These are phyloP conservation scores for Phaonia tiefii DNA, from an alignment of 2,888 invertebrate species.

Conservation along the genomic window DNA sequence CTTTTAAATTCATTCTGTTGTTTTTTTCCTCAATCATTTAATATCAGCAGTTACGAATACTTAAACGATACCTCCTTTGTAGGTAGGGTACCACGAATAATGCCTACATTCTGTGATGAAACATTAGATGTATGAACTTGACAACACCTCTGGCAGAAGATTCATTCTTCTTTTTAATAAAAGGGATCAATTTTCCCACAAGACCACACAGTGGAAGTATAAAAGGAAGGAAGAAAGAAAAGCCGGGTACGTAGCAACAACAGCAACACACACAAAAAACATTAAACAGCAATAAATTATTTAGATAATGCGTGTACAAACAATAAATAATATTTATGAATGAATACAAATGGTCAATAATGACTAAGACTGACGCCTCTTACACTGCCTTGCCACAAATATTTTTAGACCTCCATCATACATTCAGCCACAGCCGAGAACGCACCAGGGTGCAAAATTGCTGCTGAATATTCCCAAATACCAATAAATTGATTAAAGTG, in stretches of 20 bases:
- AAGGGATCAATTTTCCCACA: slow-evolving; percentile 35
- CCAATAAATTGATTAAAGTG: slow-evolving; percentile 51
- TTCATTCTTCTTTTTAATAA: slow-evolving; percentile 32
- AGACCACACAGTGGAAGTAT: slow-evolving; percentile 13
- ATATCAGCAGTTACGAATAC: too few relatives aligned
- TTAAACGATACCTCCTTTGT: too few relatives aligned
- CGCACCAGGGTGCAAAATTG: not conserved
- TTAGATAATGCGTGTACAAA: slow-evolving; percentile 54
- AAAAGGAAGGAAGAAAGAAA: slow-evolving; percentile 3
- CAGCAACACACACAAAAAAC: too few relatives aligned
- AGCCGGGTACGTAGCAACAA: not conserved
- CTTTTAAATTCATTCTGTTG: too few relatives aligned
- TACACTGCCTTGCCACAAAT: not conserved
- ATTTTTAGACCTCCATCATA: not conserved
- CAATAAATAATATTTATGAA: slow-evolving; percentile 56
- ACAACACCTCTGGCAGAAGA: slow-evolving; percentile 12
- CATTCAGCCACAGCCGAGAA: not conserved
- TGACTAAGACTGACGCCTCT: slow-evolving; percentile 15
- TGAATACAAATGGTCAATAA: slow-evolving; percentile 60
- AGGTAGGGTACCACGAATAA: slow-evolving; percentile 6
- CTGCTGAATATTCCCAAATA: slow-evolving; percentile 22
- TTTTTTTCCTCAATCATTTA: too few relatives aligned
- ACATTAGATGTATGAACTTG: slow-evolving; percentile 26
- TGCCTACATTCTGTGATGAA: slow-evolving; percentile 1
- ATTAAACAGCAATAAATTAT: slow-evolving; percentile 49